Evolutionary conservation across 2,113 vertebrate species (phyloP), one percentile per base, ranked within the genome.

Genomic region (Varanus salvator): DNA sequence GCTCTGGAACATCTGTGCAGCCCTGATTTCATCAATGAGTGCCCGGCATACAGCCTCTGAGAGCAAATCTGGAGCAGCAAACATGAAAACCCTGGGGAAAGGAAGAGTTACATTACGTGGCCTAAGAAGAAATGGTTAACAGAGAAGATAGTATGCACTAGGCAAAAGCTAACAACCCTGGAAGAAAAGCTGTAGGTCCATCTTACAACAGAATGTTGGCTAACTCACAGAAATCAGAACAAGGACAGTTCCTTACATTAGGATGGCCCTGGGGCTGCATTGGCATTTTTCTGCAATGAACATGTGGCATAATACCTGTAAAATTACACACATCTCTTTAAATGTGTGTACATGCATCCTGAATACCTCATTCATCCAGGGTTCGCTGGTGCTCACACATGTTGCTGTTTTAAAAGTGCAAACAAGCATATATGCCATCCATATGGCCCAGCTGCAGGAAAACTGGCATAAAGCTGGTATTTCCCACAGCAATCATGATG

Each of bases 1-100:
- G 1, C 91, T 97, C 78, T 95, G 96, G 29, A 94, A 94, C n/a
- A 48, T 75, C 80, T 93, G 95, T 0, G 96, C 96, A 0, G 96
- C 96, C 93, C 98, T 95, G 0, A 98, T 97, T 93, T 99, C 98
- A 0, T 91, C 95, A 76, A 94, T 38, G 87, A 99, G 87, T 0
- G 97, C 97, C 0, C 94, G 94, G 90, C 97, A 98, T 94, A 99
- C 92, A 12, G 98, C 96, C 69, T 97, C 96, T 0, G 97, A 97
- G 48, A 99, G 97, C 94, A 99, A 95, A 9, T 97, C 97, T 0
- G 98, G 98, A 84, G 99, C 99, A 1, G 98, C 98, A 87, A 99
- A 98, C 92, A 99, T 96, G 93, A 99, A 98, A 95, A 99, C 97
- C 96, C 99, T 99, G 94, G 0, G 84, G 75, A 80, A 88, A 85